Conservation (phyloP, 2,113 vertebrate species). For the Psephotus haematonotus region DNA sequence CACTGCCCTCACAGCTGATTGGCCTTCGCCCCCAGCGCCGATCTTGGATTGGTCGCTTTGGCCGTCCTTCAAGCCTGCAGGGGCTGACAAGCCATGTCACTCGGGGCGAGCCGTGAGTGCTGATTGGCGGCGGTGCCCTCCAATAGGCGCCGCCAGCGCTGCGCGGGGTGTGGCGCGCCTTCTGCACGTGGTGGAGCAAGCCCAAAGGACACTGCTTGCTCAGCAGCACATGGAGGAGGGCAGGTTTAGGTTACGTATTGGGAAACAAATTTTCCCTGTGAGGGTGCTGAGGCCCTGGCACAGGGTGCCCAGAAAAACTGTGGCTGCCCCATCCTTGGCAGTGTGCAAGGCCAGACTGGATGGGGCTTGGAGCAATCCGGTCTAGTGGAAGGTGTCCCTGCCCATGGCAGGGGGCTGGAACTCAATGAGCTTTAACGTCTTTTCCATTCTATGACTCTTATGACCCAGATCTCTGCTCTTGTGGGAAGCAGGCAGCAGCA, state of each 20-base stretch:
- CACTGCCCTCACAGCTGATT: rapidly evolving
- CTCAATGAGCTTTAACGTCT: background rate
- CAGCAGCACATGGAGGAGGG: rapidly evolving
- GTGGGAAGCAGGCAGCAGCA: rapidly evolving
- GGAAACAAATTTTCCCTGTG: background rate
- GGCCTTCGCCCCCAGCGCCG: rapidly evolving
- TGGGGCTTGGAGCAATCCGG: background rate
- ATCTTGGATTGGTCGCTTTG: background rate
- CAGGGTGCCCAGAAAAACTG: background rate
- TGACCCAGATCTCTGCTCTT: background rate
- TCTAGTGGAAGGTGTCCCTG: background rate
- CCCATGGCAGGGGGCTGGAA: background rate
- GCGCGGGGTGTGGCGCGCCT: rapidly evolving
- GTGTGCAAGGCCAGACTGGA: background rate
- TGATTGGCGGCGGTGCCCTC: background rate
- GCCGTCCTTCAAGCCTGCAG: background rate
- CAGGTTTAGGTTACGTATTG: background rate
- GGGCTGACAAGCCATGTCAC: rapidly evolving
- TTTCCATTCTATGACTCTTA: background rate
- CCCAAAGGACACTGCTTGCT: too few relatives aligned
- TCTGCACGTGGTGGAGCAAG: background rate
- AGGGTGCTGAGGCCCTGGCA: rapidly evolving
- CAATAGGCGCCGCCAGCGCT: background rate
- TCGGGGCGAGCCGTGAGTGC: background rate
- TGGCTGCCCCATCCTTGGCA: background rate